Conservation (phyloP, 2,888 invertebrate species). For the Argynnis bischoffii region DNA sequence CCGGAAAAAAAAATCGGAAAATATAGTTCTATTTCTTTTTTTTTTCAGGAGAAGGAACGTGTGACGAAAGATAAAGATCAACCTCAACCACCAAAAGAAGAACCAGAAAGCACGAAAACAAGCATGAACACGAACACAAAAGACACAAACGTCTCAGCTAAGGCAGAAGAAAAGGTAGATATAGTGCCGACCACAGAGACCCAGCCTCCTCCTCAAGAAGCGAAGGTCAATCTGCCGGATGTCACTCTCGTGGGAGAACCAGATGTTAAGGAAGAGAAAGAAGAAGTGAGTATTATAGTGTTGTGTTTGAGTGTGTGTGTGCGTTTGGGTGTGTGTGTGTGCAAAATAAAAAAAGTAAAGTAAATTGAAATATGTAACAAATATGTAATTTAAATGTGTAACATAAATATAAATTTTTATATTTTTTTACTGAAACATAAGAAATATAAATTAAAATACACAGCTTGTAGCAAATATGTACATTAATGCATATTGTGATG, state of each 20-base stretch:
- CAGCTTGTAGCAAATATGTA: no score
- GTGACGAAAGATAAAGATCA: constrained; percentile 49
- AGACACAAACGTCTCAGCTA: constrained; percentile 10
- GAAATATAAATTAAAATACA: no score
- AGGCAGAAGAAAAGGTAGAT: constrained; percentile 26
- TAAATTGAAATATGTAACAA: no score
- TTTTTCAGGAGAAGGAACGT: constrained; percentile 63
- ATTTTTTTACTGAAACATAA: no score
- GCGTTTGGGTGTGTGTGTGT: no score
- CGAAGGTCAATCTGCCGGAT: constrained; percentile 60
- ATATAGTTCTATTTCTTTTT: not conserved
- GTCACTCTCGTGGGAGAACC: constrained; percentile 66
- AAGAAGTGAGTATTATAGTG: constrained; percentile 38
- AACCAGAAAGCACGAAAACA: constrained; percentile 28
- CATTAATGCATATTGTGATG: no score
- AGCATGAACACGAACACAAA: constrained; percentile 1
- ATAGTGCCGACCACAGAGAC: constrained; percentile 11
- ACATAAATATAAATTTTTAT: no score
- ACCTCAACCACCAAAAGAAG: constrained; percentile 37
- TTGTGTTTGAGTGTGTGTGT: not conserved
- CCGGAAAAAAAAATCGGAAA: no score
- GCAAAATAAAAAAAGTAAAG: not conserved
- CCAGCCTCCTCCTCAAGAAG: constrained; percentile 28
- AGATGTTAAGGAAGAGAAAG: constrained; percentile 51
- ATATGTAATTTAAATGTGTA: no score